phyloP scores from a whole-genome alignment of 1,140 invertebrate genomes.

The Drosophila parvula region DNA sequence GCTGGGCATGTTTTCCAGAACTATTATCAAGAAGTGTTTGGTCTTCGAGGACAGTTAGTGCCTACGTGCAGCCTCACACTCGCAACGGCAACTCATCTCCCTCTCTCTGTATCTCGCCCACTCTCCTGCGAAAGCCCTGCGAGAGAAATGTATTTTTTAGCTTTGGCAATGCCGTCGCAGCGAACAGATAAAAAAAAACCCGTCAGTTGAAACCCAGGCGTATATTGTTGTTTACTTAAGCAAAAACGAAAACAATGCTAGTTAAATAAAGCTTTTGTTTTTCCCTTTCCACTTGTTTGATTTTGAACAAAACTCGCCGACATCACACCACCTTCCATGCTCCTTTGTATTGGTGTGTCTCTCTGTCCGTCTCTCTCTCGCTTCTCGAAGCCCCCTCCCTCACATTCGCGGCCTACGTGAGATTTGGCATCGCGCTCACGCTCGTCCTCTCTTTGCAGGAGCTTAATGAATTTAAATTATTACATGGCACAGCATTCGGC shows the following conservation, averaged over 20 bases:
- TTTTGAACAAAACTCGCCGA: slow-evolving; percentile 66
- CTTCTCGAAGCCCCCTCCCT: slow-evolving; percentile 25
- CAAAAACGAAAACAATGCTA: slow-evolving; percentile 55
- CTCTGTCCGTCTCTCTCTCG: slow-evolving; percentile 33
- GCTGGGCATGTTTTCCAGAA: slow-evolving; percentile 25
- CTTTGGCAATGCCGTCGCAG: slow-evolving; percentile 62
- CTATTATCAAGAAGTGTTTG: slow-evolving; percentile 28
- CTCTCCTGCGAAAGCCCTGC: slow-evolving; percentile 30
- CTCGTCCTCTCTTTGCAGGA: slow-evolving; percentile 35
- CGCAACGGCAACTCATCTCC: slow-evolving; percentile 12
- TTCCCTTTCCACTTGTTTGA: slow-evolving; percentile 68
- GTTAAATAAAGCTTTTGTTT: slow-evolving; percentile 33
- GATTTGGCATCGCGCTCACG: slow-evolving; percentile 23
- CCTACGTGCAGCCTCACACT: slow-evolving; percentile 48
- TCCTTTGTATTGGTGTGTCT: slow-evolving; percentile 12
- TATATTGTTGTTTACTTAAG: slow-evolving; percentile 49
- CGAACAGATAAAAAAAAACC: slow-evolving; percentile 40
- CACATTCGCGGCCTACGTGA: slow-evolving; percentile 67
- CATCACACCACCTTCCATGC: slow-evolving; percentile 65
- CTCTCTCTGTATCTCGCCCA: slow-evolving; percentile 5
- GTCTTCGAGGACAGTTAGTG: slow-evolving; percentile 37
- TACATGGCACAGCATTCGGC: slow-evolving; percentile 12
- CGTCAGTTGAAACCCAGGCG: slow-evolving; percentile 34
- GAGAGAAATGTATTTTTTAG: slow-evolving; percentile 48
- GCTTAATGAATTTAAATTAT: slow-evolving; percentile 28